Base-by-base conservation (phyloP, 2,888 invertebrate species). In the Alviniconcha strummeri region DNA sequence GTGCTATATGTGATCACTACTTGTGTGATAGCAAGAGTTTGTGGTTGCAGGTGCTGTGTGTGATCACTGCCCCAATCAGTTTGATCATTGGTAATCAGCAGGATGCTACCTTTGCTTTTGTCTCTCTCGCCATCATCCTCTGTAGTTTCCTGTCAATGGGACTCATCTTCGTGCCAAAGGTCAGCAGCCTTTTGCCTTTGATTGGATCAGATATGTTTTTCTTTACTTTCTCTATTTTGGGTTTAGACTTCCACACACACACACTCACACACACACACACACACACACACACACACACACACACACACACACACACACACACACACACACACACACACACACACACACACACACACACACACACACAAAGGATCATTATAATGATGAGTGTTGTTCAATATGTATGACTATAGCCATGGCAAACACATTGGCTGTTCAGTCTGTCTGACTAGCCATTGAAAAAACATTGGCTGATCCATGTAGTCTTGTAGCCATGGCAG, bases 111-210 rank as follows among this genome's bases (percentile, higher is more conserved):
- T 99, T 98, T 94, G 98, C 98, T 67, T 99, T 99, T 94, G 97
- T 99, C 83, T 97, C 99, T 9, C 95, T 98, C 84, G 98, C 99
- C 85, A 98, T 99, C 91, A 97, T 99, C 89, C 98, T 99, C 94
- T 99, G 99, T 95, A 98, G 98, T 94, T 98, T 98, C 95, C 96
- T 99, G 86, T 98, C 99, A 93, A 98, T 99, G 97, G 98, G 99
- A 84, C 96, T 99, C 90, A 98, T 99, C 93, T 99, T 99, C 95
- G 97, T 98, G 92, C 99, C 99, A 89, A 99, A 99, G 96, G 98
- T 93, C 88, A 72, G 89, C 78, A 76, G 19, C 19, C 19, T 15
- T 56, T 55, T 54, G 13, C 57, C 13, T 7, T 36, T 19, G 17
- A n/a, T 3, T 9, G 11, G 52, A 17, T 19, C n/a, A 74, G 11